A percentile compares a stretch with the other conserved stretches of the same genome.
Evolutionary conservation across 2,113 vertebrate species (phyloP).

Genomic region (Tetrax tetrax): DNA sequence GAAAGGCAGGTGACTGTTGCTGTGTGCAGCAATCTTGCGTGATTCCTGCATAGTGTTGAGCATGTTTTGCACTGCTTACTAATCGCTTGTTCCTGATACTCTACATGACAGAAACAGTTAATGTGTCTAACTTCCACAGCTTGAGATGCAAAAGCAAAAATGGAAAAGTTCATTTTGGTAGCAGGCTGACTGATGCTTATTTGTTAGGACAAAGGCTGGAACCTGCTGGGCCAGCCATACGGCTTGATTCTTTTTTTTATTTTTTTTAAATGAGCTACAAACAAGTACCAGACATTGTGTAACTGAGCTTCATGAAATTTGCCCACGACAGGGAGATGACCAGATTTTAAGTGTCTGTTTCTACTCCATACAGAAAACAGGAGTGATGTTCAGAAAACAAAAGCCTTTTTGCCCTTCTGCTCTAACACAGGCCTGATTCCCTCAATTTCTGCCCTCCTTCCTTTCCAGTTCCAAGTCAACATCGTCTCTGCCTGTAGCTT

Average conservation of each 20-base stretch:
- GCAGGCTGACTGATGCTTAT: background rate
- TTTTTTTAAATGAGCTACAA: background rate
- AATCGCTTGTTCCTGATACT: background rate
- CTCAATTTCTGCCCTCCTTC: accelerated
- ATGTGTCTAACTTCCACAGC: background rate
- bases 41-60: background rate
- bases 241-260: background rate
- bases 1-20: background rate
- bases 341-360: background rate
- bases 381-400: background rate
- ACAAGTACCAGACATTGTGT: background rate
- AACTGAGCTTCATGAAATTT: background rate
- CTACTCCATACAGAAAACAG: background rate
- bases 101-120: background rate
- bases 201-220: background rate
- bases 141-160: background rate
- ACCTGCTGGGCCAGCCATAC: background rate
- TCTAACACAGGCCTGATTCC: background rate
- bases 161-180: background rate
- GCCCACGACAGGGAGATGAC: background rate
- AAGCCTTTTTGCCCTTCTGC: background rate
- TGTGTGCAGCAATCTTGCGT: too few species aligned
- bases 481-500: background rate
- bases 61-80: background rate
- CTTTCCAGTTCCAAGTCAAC: background rate